Base-by-base conservation (phyloP, 2,888 invertebrate species). In the Drosophila subsilvestris region DNA sequence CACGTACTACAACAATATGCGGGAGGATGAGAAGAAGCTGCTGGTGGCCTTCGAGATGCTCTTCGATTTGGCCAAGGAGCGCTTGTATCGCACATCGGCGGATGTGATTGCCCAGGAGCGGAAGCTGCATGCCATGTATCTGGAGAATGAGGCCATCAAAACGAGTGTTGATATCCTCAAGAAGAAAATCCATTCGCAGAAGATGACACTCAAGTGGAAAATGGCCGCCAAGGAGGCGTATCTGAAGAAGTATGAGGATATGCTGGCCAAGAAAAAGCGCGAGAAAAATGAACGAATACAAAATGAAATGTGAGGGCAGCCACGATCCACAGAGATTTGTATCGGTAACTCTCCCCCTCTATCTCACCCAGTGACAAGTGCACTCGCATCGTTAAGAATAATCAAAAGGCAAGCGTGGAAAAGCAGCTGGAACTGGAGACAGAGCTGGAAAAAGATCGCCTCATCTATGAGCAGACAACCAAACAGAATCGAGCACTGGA, bases 361-460 rank as follows among this genome's bases (percentile, higher is more conserved):
- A 0, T 12, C 3, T 12, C 14, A 53, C 71, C 3, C 32, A 92
- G 92, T 17, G 79, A 80, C 0, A 78, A 76, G 12, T 87, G 85
- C 0, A 76, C 74, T 25, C 79, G 79, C 5, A 66, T 54, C 14
- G 80, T 90, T 42, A 75, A 71, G 17, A 67, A 74, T 1, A 84
- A 85, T 22, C 77, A 76, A 20, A 73, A 72, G 17, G 50, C 63
- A 1, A 90, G 90, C 50, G 17, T 77, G 4, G 60, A 75, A 0
- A 88, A 74, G 9, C 89, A 90, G 59, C 67, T 79, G 10, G 85
- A 84, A 1, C 60, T 91, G 5, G 67, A 63, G 4, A 79, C 84
- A 12, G 79, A 89, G 20, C 50, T 90, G 3, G 74, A 82, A 7
- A 79, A 76, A 8, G 50, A 75, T 0, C 77, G 72, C 37, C 5